These are phyloP conservation scores for Zapornia atra DNA, from an alignment of 2,113 vertebrate species.

Conservation along the genomic window DNA sequence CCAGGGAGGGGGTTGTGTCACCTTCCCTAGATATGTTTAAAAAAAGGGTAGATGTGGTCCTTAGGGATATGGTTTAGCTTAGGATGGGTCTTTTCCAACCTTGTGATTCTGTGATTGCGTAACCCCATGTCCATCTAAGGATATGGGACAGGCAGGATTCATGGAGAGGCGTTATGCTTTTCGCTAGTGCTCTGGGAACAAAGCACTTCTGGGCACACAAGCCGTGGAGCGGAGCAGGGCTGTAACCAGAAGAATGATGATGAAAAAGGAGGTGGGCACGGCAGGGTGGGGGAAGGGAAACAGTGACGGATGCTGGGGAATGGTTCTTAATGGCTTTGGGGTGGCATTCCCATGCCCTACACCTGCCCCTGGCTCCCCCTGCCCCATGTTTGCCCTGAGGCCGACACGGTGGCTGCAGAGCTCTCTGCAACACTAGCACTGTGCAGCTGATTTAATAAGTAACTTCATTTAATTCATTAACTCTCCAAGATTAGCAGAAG, in stretches of 20 bases:
- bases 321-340: not conserved
- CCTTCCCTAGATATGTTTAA: too few relatives aligned
- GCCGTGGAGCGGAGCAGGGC: rapidly evolving
- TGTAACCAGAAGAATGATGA: not conserved
- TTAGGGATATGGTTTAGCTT: too few relatives aligned
- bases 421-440: not conserved
- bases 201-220: not conserved
- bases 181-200: not conserved
- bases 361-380: not conserved
- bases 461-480: slow-evolving; percentile 46
- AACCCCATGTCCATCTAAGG: rapidly evolving
- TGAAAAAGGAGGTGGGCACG: not conserved
- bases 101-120: too few relatives aligned
- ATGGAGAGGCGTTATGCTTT: not conserved
- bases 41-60: too few relatives aligned
- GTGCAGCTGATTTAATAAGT: slow-evolving; percentile 5
- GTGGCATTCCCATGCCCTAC: not conserved
- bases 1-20: too few relatives aligned
- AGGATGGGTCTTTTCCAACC: too few relatives aligned
- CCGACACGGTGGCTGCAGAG: not conserved
- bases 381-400: not conserved
- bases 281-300: not conserved
- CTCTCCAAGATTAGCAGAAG: slow-evolving; percentile 41
- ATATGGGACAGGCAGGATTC: not conserved
- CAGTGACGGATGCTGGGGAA: not conserved